Evolutionary conservation across 2,888 invertebrate genomes (phyloP).

Genomic region (Drosophila nigritarsus): DNA sequence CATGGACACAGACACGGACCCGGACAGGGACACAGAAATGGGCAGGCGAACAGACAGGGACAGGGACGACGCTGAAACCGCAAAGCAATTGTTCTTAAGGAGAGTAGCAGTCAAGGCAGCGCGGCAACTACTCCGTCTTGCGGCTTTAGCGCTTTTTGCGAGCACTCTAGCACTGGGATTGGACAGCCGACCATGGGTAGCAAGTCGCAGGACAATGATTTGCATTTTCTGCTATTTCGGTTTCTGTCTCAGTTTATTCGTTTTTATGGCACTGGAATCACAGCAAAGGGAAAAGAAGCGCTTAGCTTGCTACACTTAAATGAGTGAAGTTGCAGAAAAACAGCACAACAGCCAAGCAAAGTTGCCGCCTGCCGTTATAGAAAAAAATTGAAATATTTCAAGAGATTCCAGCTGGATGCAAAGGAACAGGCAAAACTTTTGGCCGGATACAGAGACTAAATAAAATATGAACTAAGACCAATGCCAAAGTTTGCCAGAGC

Average conservation of each 20-base stretch:
- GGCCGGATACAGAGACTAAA: conserved; percentile 66
- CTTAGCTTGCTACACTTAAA: conserved; percentile 39
- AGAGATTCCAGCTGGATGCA: conserved; percentile 40
- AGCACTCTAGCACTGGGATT: conserved; percentile 9
- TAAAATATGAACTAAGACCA: conserved; percentile 74
- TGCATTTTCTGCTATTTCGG: conserved; percentile 72
- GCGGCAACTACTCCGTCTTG: conserved; percentile 27
- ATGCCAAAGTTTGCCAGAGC: conserved; percentile 74
- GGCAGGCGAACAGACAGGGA: not conserved
- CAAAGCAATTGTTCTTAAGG: conserved; percentile 61
- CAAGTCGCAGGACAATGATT: conserved; percentile 70
- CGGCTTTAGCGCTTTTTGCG: conserved; percentile 26
- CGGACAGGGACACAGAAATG: conserved; percentile 1
- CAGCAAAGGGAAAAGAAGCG: conserved; percentile 46
- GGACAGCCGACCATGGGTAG: conserved; percentile 12
- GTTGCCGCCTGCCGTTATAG: conserved; percentile 38
- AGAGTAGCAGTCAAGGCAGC: conserved; percentile 25
- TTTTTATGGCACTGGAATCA: conserved; percentile 68
- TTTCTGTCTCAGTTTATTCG: conserved; percentile 59
- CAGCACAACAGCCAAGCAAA: conserved; percentile 36
- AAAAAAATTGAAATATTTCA: conserved; percentile 68
- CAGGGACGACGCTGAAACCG: conserved; percentile 34
- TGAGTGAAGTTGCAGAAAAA: conserved; percentile 28
- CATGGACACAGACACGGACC: conserved; percentile 10
- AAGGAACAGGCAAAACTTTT: conserved; percentile 39